These are phyloP conservation scores for Pristionchus arcanus DNA, from an alignment of 2,888 invertebrate genomes.

Conservation along the genomic window DNA sequence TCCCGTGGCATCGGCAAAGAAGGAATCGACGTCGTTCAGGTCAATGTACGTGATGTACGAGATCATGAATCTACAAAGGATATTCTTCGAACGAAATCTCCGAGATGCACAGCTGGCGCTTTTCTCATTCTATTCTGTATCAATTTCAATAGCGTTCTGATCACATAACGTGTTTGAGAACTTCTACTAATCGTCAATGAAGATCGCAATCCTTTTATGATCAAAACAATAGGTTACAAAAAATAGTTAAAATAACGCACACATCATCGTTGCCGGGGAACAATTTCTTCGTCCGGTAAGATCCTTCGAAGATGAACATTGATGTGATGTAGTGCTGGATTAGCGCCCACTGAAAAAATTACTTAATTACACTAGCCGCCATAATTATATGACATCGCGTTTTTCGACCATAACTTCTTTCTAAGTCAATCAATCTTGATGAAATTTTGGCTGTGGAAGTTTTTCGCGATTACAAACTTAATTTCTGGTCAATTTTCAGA, in stretches of 20 bases:
- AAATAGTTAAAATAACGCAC: slow-evolving; percentile 4
- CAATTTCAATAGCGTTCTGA: too few relatives aligned
- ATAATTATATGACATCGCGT: too few relatives aligned
- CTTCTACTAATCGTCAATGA: too few relatives aligned
- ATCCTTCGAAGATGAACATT: slow-evolving; percentile 51
- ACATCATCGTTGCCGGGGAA: slow-evolving; percentile 33
- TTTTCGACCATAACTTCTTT: too few relatives aligned
- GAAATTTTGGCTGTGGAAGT: too few relatives aligned
- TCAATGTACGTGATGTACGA: slow-evolving; percentile 46
- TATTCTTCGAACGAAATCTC: neutral
- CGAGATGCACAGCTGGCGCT: neutral
- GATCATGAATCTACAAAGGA: slow-evolving; percentile 25
- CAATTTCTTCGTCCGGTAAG: slow-evolving; percentile 43
- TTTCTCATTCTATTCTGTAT: too few relatives aligned
- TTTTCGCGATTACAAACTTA: too few relatives aligned
- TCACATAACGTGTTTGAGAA: neutral
- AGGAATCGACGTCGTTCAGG: slow-evolving; percentile 32
- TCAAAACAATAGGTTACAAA: too few relatives aligned
- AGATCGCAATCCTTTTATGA: too few relatives aligned
- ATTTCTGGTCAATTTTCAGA: too few relatives aligned
- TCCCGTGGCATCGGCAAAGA: slow-evolving; percentile 39
- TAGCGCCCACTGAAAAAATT: slow-evolving; percentile 37
- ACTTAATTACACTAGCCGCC: too few relatives aligned
- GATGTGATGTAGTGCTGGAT: slow-evolving; percentile 45
- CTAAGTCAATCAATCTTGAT: too few relatives aligned